These are phyloP conservation scores for Ochlodes sylvanus DNA, from an alignment of 2,888 invertebrate species.

Conservation along the genomic window DNA sequence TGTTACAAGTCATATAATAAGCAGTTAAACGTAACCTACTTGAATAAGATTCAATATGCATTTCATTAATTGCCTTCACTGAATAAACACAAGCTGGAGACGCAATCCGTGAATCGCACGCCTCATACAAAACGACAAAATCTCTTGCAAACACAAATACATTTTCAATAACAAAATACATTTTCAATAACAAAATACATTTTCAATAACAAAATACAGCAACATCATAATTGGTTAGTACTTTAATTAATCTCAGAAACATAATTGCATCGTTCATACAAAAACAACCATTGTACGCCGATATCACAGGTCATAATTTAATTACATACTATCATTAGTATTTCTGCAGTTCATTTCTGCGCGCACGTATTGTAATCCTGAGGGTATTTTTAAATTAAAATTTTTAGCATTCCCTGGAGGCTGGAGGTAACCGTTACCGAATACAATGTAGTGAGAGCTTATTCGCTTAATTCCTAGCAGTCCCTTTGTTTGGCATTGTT, in stretches of 20 bases:
- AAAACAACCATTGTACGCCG: background rate
- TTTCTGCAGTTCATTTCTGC: constrained; percentile 15
- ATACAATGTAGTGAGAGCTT: constrained; percentile 56
- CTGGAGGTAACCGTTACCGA: constrained; percentile 47
- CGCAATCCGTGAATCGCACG: no score
- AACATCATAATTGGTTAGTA: background rate
- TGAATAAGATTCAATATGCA: no score
- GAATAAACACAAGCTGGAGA: no score
- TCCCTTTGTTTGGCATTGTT: constrained; percentile 58
- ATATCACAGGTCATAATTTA: constrained; percentile 2
- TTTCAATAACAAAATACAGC: background rate
- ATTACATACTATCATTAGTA: constrained; percentile 24
- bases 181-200: no score
- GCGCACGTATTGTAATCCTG: constrained; percentile 31
- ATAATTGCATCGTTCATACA: background rate
- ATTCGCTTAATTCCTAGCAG: constrained; percentile 52
- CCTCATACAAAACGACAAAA: no score
- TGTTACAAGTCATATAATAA: no score
- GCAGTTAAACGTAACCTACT: no score
- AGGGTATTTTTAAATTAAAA: constrained; percentile 42
- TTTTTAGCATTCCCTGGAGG: constrained; percentile 35
- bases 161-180: no score
- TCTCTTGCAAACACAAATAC: no score
- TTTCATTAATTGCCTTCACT: no score
- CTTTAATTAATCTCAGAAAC: background rate